Conservation (phyloP, 2,888 invertebrate genomes). For the Pseudanteris insignis region DNA sequence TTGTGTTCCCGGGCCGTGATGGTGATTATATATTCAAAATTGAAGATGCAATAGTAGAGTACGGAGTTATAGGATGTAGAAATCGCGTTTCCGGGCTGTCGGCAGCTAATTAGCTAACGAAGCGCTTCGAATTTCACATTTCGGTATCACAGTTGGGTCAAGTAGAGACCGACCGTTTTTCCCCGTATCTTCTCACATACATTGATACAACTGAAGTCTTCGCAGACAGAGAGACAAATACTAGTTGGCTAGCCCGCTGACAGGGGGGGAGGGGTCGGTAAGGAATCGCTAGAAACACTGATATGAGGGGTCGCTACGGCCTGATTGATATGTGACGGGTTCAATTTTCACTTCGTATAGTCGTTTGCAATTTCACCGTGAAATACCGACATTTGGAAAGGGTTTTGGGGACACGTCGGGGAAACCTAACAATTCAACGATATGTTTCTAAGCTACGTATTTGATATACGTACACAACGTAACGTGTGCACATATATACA, state of each 20-base stretch:
- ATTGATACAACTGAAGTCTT: conserved; percentile 28
- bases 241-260: conserved; percentile 20
- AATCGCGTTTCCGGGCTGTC: too few species aligned
- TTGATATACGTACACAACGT: conserved; percentile 22
- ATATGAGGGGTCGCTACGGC: conserved; percentile 62
- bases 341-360: conserved; percentile 10
- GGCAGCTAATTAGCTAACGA: too few species aligned
- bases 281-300: conserved; percentile 58
- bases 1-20: neutral
- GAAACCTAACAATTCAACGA: conserved; percentile 61
- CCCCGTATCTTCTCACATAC: conserved; percentile 15
- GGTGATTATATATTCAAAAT: too few species aligned
- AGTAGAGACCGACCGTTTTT: conserved; percentile 12
- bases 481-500: conserved; percentile 7
- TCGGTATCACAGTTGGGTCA: conserved; percentile 22
- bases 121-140: neutral
- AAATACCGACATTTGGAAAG: too few species aligned
- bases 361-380: neutral
- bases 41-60: too few species aligned
- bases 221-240: conserved; percentile 24
- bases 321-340: conserved; percentile 64
- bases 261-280: conserved; percentile 37
- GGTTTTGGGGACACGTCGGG: conserved; percentile 43
- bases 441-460: conserved; percentile 53
- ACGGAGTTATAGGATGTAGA: too few species aligned